Evolutionary conservation across 2,113 vertebrate genomes (phyloP).

Genomic region (Trachemys scripta): DNA sequence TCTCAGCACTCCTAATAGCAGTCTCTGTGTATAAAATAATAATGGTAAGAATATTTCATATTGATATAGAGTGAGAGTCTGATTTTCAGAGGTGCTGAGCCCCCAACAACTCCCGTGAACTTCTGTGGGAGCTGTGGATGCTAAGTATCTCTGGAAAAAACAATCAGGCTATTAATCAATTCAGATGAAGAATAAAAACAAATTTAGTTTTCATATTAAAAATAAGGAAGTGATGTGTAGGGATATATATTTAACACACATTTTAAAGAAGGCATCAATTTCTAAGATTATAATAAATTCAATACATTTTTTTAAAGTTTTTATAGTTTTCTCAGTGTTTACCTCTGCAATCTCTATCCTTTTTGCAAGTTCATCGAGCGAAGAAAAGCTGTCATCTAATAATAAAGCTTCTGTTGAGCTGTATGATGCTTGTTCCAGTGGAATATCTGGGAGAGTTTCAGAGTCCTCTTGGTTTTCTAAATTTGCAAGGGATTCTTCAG

Average conservation of each 20-base stretch:
- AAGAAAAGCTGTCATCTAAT: conserved; percentile 84
- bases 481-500: conserved; percentile 64
- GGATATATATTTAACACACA: neutral
- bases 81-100: neutral
- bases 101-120: neutral
- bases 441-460: conserved; percentile 75
- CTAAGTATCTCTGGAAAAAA: neutral
- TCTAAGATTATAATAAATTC: neutral
- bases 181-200: neutral
- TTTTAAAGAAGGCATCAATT: neutral
- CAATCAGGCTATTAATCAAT: neutral
- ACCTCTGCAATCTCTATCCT: conserved; percentile 93
- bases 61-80: neutral
- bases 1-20: neutral
- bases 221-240: neutral
- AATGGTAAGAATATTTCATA: neutral
- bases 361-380: conserved; percentile 91
- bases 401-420: conserved; percentile 78
- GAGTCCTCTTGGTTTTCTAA: conserved; percentile 75
- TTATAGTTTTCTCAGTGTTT: conserved; percentile 57
- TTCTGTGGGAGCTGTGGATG: neutral
- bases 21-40: neutral
- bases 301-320: neutral
- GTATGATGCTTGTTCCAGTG: conserved; percentile 75
- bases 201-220: neutral